Base-by-base conservation (phyloP, 37 sponge, comb jelly and placozoan species). In the Geodia barretti region DNA sequence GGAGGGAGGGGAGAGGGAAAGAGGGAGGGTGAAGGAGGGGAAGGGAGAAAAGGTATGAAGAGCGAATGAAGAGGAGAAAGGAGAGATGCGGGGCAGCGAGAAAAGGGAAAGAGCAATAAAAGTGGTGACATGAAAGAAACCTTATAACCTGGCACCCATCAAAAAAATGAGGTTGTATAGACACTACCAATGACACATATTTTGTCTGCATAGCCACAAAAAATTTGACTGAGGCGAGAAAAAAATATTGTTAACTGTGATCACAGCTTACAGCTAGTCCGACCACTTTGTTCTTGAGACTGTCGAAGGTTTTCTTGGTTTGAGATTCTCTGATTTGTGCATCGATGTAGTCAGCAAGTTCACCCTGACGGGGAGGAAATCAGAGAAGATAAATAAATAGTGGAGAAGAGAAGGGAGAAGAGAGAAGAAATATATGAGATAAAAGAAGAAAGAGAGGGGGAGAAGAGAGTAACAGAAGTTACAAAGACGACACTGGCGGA, bases 281-380 rank as follows among this genome's bases (percentile, higher is more conserved):
- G 19, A 69, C 76, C 17, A 96, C 89, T 88, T 90, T 88, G 43
- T 68, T 85, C 75, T 82, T 87, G 60, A 96, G 88, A 21, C 66
- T 7, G 8, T 72, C 75, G 1, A 96, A 66, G n/a, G 85, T 90
- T 72, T 91, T 87, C 62, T 91, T 83, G 58, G 89, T 88, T 84
- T 96, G 94, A 14, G 87, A 76, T 54, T 96, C 97, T 36, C 43
- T 60, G 7, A 93, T 81, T 74, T 93, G 93, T 26, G 81, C 80
- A 81, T 96, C 77, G 19, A 96, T 90, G 74, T 93, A 93, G 43
- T 90, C 92, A 62, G 93, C 92, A 21, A 96, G 78, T 39, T 90
- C 89, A 39, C 72, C 72, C 92, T 87, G 38, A 78, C 29, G 62
- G 24, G 54, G 54, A 47, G 54, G 54, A n/a, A n/a, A n/a, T n/a